A percentile compares a stretch with the other conserved stretches of the same genome.
Evolutionary conservation across 2,888 invertebrate species (phyloP).

Genomic region (Dicyrtoma fusca): DNA sequence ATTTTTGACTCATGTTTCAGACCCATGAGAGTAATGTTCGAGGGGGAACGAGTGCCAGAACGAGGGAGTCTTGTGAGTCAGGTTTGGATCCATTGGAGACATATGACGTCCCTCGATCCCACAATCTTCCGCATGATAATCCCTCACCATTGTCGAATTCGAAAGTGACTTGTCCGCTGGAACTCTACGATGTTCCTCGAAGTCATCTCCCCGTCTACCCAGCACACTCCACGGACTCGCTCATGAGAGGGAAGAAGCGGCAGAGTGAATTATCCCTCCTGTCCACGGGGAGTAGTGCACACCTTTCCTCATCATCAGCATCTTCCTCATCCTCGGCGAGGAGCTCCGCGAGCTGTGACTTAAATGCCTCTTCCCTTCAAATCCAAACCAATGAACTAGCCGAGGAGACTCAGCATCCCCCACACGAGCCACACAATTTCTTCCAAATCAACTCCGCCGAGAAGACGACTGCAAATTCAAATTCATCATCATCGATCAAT

Average conservation of each 20-base stretch:
- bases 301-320: slow-evolving; percentile 49
- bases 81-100: slow-evolving; percentile 42
- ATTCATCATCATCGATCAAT: neutral
- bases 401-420: neutral
- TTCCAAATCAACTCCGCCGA: neutral
- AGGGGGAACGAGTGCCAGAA: neutral
- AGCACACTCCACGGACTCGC: slow-evolving; percentile 33
- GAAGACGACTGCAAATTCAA: too few species aligned
- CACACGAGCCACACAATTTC: neutral
- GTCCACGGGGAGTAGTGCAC: slow-evolving; percentile 47
- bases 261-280: slow-evolving; percentile 47
- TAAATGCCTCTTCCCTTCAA: neutral
- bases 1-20: slow-evolving; percentile 30
- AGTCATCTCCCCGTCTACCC: slow-evolving; percentile 39
- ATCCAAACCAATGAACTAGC: neutral
- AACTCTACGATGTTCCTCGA: slow-evolving; percentile 64
- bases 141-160: neutral
- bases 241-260: slow-evolving; percentile 43
- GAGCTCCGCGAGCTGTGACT: slow-evolving; percentile 19
- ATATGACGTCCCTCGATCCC: slow-evolving; percentile 49
- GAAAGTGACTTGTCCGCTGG: slow-evolving; percentile 53
- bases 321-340: slow-evolving; percentile 23
- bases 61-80: slow-evolving; percentile 8
- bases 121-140: neutral
- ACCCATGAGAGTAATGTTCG: slow-evolving; percentile 1